Base-by-base conservation (phyloP, 92 coral and sea anemone species). In the Palythoa heliodiscus region DNA sequence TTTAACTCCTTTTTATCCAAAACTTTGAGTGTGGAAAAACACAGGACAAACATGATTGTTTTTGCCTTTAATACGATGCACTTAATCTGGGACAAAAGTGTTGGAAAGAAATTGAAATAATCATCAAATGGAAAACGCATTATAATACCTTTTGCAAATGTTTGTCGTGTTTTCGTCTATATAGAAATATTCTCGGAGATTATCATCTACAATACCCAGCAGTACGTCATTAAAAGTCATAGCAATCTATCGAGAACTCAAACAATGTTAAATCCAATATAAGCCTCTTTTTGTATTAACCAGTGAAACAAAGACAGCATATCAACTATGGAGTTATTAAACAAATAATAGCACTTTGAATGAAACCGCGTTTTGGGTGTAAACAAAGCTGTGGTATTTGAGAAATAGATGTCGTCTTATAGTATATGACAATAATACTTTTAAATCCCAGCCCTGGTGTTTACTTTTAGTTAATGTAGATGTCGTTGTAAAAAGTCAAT, bases 181-280 rank as follows among this genome's bases (percentile, higher is more conserved):
- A 35, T 70, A 70, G 12, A 71, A 29, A 37, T 16, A 7, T 71
- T 9, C 12, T 12, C 11, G 29, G 52, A 35, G 14, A 16, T 29
- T 55, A 52, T 4, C 23, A 55, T 61, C 35, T 40, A 55, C 52
- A 76, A 76, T 13, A 25, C 25, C 11, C 53, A 24, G 9, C 57
- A 54, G 25, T 76, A 61, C 50, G 10, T 37, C 68, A 55, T 3
- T 8, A 54, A 61, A 54, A 57, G 35, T 6, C 16, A 58, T 43
- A 35, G 57, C 29, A 24, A 53, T 12, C 48, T 22, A 17, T 43
- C 50, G 57, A 47, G 25, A 76, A 55, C 54, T 39, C 54, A 76
- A 76, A 76, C 54, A 13, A 76, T 76, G 54, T 14, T 24, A 80
- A 23, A 63, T 80, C 84, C 73, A 64, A 80, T 80, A 61, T 80